Evolutionary conservation across 2,797 vertebrate species (phyloP).

Genomic region (Petrocephalus schoutedeni): DNA sequence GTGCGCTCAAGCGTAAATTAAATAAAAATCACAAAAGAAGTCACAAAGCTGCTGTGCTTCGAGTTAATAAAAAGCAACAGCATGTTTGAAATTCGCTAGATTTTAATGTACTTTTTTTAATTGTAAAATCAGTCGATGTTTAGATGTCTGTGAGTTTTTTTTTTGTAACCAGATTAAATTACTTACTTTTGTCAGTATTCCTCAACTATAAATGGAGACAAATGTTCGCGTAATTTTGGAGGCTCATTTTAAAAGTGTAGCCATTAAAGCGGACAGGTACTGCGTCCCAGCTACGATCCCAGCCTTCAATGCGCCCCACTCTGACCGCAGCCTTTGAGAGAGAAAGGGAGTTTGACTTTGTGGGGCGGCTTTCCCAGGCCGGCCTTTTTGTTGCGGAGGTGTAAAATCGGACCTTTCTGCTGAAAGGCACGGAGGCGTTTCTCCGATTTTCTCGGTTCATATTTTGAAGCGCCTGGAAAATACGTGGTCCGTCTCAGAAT

Average conservation of each 20-base stretch:
- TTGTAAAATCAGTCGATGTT: background rate
- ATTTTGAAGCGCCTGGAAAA: slow-evolving; percentile 51
- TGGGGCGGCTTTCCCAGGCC: slow-evolving; percentile 52
- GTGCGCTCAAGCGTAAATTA: slow-evolving; percentile 11
- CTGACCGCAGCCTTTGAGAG: background rate
- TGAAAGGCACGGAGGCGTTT: slow-evolving; percentile 61
- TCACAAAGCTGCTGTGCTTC: background rate
- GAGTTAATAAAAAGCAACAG: background rate
- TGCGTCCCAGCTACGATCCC: background rate
- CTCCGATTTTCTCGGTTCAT: slow-evolving; percentile 66
- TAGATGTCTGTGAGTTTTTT: background rate
- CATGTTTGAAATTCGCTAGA: background rate
- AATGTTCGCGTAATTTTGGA: background rate
- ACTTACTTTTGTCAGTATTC: background rate
- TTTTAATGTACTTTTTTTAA: background rate
- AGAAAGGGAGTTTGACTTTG: slow-evolving; percentile 33
- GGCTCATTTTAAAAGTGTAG: background rate
- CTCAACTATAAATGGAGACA: background rate
- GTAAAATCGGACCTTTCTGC: slow-evolving; percentile 60
- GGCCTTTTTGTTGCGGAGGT: slow-evolving; percentile 49
- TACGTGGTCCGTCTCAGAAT: slow-evolving; percentile 36
- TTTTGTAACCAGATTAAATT: background rate
- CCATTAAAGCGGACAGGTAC: background rate
- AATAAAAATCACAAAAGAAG: slow-evolving; percentile 11
- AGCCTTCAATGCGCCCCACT: background rate